A percentile compares a stretch with the other conserved stretches of the same genome.
Conservation (phyloP, 2,113 vertebrate genomes). For the Cryptoleucopteryx plumbea region DNA sequence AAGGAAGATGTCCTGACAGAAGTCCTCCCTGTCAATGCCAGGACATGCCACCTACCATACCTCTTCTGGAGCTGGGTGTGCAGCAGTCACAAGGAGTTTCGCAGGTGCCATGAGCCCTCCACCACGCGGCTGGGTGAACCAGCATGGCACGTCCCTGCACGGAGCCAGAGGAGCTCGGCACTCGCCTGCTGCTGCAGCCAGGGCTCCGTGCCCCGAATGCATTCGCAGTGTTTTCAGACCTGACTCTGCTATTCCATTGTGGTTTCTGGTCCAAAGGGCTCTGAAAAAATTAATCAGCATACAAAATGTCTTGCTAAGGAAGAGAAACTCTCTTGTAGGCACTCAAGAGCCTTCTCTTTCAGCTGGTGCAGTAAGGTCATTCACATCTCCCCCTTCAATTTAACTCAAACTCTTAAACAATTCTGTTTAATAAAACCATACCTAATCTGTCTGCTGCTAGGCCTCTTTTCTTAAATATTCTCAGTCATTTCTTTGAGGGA, state of each 20-base stretch:
- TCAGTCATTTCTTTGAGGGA: not conserved
- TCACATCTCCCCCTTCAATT: not conserved
- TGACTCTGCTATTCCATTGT: not conserved
- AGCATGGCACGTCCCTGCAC: not conserved
- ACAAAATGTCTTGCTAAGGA: not conserved
- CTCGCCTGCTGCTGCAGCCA: not conserved
- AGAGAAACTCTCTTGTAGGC: not conserved
- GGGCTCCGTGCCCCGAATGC: not conserved
- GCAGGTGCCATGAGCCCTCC: not conserved
- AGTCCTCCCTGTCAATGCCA: not conserved
- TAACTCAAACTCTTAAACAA: not conserved
- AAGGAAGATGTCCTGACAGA: not conserved
- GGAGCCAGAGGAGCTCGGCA: rapidly evolving
- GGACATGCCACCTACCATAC: not conserved
- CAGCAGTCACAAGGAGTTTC: not conserved
- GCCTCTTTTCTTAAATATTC: not conserved
- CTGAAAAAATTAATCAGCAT: not conserved
- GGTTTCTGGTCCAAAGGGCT: not conserved
- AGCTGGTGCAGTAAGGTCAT: not conserved
- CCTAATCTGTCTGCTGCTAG: not conserved
- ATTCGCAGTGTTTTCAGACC: not conserved
- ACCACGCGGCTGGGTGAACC: not conserved
- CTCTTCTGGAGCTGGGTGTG: not conserved
- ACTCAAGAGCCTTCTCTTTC: not conserved
- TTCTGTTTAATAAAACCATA: not conserved